A percentile compares a stretch with the other conserved stretches of the same genome.
Evolutionary conservation across 1,140 invertebrate genomes (phyloP).

Genomic region (Cotesia vestalis): DNA sequence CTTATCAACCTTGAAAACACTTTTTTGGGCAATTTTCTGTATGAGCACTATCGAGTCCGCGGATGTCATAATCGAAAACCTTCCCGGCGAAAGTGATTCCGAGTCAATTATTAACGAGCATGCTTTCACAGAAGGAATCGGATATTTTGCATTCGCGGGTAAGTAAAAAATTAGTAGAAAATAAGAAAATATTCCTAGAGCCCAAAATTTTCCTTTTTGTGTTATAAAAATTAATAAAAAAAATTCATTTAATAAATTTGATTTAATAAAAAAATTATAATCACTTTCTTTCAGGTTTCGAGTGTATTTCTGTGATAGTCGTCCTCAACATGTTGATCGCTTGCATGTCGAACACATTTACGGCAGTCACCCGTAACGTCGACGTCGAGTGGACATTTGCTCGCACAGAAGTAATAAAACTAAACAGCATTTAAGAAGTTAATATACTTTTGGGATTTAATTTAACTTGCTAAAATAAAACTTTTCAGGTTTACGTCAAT

Average conservation of each 20-base stretch:
- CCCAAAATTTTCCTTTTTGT: no score
- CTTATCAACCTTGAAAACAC: conserved; percentile 71
- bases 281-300: conserved; percentile 62
- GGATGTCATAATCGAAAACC: conserved; percentile 71
- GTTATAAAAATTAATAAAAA: no score
- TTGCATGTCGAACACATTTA: conserved; percentile 79
- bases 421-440: conserved; percentile 1
- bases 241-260: not conserved
- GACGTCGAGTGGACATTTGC: conserved; percentile 71
- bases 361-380: conserved; percentile 71
- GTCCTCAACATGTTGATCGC: conserved; percentile 83
- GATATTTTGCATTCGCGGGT: conserved; percentile 72
- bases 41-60: conserved; percentile 74
- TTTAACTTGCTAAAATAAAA: not conserved
- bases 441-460: not conserved
- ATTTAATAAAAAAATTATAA: not conserved
- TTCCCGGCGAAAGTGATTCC: conserved; percentile 62
- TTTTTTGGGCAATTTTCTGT: conserved; percentile 82
- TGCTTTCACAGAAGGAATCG: conserved; percentile 70
- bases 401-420: conserved; percentile 62
- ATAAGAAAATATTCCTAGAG: not conserved
- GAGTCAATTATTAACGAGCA: conserved; percentile 67
- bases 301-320: conserved; percentile 76
- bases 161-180: conserved; percentile 6
- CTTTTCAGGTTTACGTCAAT: conserved; percentile 65